Evolutionary conservation across 1,140 invertebrate species (phyloP).

Genomic region (Sycophila sp.): DNA sequence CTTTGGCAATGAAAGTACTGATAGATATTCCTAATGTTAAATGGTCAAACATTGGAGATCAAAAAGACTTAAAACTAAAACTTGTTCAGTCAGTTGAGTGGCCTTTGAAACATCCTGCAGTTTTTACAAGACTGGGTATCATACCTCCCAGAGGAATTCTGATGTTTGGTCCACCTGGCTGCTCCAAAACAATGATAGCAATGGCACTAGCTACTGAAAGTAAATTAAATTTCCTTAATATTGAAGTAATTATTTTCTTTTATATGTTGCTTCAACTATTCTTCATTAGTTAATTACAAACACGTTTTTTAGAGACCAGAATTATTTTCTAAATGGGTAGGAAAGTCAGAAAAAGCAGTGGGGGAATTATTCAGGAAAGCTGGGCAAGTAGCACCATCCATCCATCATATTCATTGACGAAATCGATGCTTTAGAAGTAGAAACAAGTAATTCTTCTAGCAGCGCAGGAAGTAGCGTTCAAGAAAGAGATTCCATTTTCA

Average conservation of each 20-base stretch:
- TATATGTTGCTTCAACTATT: no score
- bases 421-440: conserved; percentile 91
- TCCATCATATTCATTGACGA: conserved; percentile 98
- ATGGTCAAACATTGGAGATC: conserved; percentile 95
- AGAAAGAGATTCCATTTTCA: conserved; percentile 82
- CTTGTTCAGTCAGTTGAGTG: conserved; percentile 91
- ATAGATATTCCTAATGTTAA: conserved; percentile 85
- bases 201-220: conserved; percentile 95
- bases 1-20: conserved; percentile 90
- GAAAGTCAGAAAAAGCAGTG: conserved; percentile 94
- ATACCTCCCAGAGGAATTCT: conserved; percentile 93
- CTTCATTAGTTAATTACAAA: no score
- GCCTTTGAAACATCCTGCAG: conserved; percentile 90
- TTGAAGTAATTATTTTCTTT: conserved; percentile 73
- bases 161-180: conserved; percentile 97
- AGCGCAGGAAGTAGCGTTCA: conserved; percentile 73
- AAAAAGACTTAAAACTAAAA: conserved; percentile 86
- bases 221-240: conserved; percentile 89
- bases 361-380: conserved; percentile 92
- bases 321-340: conserved; percentile 97
- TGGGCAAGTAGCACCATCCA: conserved; percentile 88
- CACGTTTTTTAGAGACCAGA: conserved; percentile 76
- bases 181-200: conserved; percentile 96
- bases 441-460: conserved; percentile 70
- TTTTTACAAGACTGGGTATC: conserved; percentile 89